These are phyloP conservation scores for Mamestra configurata DNA, from an alignment of 1,140 invertebrate genomes.

Conservation along the genomic window DNA sequence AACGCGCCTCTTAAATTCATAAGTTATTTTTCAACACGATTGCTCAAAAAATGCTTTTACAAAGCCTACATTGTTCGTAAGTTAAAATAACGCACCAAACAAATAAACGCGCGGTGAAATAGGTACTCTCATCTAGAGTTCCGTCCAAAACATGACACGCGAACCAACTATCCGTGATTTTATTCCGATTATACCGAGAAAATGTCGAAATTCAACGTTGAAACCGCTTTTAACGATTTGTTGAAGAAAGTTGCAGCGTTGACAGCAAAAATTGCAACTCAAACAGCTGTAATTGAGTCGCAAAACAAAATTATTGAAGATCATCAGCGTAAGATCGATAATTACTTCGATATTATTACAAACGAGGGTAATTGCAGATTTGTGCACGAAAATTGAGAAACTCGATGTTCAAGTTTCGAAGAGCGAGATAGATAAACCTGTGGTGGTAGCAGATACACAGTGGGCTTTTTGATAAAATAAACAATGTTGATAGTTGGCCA, in stretches of 20 bases:
- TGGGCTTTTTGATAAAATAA: not conserved
- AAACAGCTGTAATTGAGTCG: not conserved
- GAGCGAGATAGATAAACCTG: not conserved
- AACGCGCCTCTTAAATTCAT: no score
- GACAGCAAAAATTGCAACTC: not conserved
- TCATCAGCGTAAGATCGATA: no score
- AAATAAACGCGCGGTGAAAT: no score
- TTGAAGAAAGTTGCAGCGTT: not conserved
- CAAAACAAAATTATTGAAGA: no score
- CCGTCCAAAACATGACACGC: no score
- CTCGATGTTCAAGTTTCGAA: not conserved
- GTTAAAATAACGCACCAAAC: no score
- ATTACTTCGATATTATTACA: not conserved
- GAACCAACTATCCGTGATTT: no score
- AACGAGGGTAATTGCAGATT: not conserved
- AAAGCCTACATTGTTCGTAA: no score
- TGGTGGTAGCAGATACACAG: not conserved
- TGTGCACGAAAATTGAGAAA: not conserved
- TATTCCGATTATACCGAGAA: no score
- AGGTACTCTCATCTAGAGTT: no score
- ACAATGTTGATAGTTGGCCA: not conserved
- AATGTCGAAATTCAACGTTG: not conserved
- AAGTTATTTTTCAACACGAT: no score
- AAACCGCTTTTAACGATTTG: not conserved
- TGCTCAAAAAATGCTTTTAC: no score